Evolutionary conservation across 2,797 vertebrate species (phyloP).

Genomic region (Peromyscus aztecus): DNA sequence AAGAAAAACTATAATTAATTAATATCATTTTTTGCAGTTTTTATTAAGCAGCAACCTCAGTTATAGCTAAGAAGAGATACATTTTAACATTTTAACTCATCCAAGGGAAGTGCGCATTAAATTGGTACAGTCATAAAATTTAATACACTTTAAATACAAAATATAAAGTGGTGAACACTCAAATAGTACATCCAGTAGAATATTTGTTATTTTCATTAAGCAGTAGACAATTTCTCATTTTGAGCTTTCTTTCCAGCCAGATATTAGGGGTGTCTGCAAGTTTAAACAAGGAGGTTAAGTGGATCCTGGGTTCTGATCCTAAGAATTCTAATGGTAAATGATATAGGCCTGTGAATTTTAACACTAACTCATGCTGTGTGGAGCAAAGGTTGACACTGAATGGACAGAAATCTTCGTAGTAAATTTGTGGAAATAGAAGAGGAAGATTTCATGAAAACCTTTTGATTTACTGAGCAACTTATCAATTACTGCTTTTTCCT

Average conservation of each 20-base stretch:
- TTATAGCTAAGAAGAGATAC: not conserved
- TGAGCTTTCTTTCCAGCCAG: not conserved
- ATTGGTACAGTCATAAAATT: not conserved
- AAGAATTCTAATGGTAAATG: not conserved
- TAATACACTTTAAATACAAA: constrained; percentile 1
- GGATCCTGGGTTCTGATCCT: not conserved
- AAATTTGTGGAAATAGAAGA: not conserved
- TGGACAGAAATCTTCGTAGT: fast-evolving
- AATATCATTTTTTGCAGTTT: not conserved
- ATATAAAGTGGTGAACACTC: not conserved
- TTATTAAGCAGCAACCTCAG: not conserved
- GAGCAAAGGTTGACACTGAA: not conserved
- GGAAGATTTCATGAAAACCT: not conserved
- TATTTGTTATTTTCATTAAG: not conserved
- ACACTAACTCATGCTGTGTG: not conserved
- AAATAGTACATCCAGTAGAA: not conserved
- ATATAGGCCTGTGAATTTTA: not conserved
- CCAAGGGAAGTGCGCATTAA: not conserved
- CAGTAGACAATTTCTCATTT: not conserved
- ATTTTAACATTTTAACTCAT: not conserved
- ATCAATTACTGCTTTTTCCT: not conserved
- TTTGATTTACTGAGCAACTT: not conserved
- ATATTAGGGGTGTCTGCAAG: not conserved
- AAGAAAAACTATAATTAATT: not conserved
- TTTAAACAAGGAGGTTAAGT: not conserved